phyloP scores from a whole-genome alignment of 2,113 vertebrate species.

The Tenebrosternarchus preto region DNA sequence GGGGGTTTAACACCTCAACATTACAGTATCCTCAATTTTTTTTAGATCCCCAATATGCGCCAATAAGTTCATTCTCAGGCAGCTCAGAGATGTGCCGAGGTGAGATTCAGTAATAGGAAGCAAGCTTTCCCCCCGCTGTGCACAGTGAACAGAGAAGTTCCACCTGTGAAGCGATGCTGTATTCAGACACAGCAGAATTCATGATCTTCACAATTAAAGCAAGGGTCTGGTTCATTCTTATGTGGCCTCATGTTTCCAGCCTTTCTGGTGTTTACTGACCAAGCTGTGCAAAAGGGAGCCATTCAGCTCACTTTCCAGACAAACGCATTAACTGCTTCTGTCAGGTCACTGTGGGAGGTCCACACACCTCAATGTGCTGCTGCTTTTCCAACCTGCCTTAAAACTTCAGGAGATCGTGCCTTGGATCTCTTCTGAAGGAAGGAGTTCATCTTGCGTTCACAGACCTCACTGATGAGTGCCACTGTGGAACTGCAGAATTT shows the following conservation, averaged over 20 bases:
- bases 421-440: too few relatives aligned
- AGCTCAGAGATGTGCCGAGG: background rate
- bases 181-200: too few relatives aligned
- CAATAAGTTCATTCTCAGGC: background rate
- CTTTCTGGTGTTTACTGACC: conserved; percentile 4
- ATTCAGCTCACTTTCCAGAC: background rate
- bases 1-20: background rate
- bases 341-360: background rate
- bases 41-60: too few relatives aligned
- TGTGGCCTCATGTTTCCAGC: background rate
- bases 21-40: too few relatives aligned
- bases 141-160: background rate
- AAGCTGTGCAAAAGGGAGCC: background rate
- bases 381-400: background rate
- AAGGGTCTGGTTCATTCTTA: too few relatives aligned
- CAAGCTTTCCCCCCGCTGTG: background rate
- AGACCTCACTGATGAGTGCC: too few relatives aligned
- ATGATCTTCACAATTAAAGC: too few relatives aligned
- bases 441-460: too few relatives aligned
- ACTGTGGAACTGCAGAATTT: too few relatives aligned
- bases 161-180: background rate
- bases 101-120: background rate
- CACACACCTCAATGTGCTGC: too few relatives aligned
- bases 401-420: background rate
- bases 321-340: background rate